Percentiles rank a stretch among this genome's conserved stretches.
Conservation (phyloP, 2,888 invertebrate genomes). For the Lissocephala sabroskyi region DNA sequence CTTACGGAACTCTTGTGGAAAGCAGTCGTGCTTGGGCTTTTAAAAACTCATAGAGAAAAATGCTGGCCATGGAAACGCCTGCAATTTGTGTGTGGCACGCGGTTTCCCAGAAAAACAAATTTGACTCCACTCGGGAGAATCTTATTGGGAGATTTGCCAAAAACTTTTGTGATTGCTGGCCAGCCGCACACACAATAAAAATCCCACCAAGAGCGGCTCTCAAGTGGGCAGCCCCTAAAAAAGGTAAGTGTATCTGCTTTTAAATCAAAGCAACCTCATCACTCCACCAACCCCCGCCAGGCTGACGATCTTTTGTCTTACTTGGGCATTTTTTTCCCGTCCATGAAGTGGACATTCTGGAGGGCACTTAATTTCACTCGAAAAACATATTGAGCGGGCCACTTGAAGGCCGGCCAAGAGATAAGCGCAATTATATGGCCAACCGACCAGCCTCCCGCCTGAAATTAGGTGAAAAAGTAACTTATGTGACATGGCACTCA, state of each 20-base stretch:
- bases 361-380: constrained; percentile 55
- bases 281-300: no score
- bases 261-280: constrained; percentile 63
- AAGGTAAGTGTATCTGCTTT: constrained; percentile 47
- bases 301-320: no score
- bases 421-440: constrained; percentile 63
- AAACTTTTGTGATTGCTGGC: constrained; percentile 35
- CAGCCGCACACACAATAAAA: constrained; percentile 41
- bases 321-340: constrained; percentile 1
- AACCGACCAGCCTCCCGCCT: constrained; percentile 29
- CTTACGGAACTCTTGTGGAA: no score
- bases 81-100: not conserved
- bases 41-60: not conserved
- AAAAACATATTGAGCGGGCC: constrained; percentile 57
- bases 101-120: constrained; percentile 24
- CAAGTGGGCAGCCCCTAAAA: constrained; percentile 9
- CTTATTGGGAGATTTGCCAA: constrained; percentile 61
- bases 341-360: not conserved
- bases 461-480: constrained; percentile 55
- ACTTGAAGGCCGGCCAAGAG: constrained; percentile 64
- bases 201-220: constrained; percentile 59
- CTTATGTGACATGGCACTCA: constrained; percentile 55
- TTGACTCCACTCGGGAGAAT: constrained; percentile 61
- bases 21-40: no score
- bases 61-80: not conserved